Evolutionary conservation across 2,113 vertebrate genomes (phyloP), one percentile per base, ranked within the genome.

Genomic region (Globicephala melas): DNA sequence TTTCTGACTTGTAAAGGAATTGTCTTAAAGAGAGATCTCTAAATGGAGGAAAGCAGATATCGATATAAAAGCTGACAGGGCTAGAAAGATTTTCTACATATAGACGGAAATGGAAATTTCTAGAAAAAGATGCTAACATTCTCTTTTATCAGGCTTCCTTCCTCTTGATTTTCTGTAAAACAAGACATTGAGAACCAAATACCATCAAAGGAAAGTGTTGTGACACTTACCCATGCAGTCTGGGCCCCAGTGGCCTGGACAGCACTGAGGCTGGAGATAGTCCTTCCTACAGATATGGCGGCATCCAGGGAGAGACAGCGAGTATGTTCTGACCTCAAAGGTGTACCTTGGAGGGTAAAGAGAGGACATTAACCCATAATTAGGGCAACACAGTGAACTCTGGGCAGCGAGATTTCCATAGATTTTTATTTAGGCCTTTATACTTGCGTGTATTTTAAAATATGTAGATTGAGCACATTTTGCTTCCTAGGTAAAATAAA

Each of bases 181-280:
- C n/a, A 33, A 15, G 36, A 71, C 17, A 9, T 3, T 0, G 7
- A 92, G 1, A 74, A 41, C 55, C 68, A 65, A 73, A 8, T 65
- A 9, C 53, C 53, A 53, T 55, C 11, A 41, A 79, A 74, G 79
- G 58, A 41, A 77, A 44, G 15, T 4, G 0, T 33, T 13, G 26
- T 17, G 5, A 1, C 68, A n/a, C 98, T 98, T 94, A 99, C 99
- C 98, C 93, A 98, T 79, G 97, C 99, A 99, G 62, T 99, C 98
- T 91, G 98, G 98, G 38, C 99, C 99, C 99, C 99, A 99, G 62
- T 94, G 96, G 3, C 99, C 99, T 36, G 98, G 97, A 63, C 99
- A 99, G 90, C 99, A 99, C 26, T 97, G 97, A 7, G 98, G 98
- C n/a, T 98, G 97, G 0, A 98, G 38, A 14, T 98, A 97, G 31